Percentiles rank a stretch among this genome's conserved stretches.
phyloP scores from a whole-genome alignment of 2,797 vertebrate species.

The Sebastes alutus region DNA sequence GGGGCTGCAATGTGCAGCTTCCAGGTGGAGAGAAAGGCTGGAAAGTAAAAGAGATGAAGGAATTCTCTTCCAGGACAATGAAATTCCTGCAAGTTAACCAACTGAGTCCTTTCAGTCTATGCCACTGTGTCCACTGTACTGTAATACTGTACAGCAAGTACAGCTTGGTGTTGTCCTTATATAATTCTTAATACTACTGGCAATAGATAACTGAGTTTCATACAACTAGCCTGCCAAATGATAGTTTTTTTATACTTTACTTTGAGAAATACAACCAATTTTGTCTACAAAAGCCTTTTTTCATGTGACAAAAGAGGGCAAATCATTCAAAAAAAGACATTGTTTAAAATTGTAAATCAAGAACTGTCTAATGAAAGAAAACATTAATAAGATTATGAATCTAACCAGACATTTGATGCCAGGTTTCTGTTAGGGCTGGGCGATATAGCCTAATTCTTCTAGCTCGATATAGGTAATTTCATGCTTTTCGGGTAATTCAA shows the following conservation, averaged over 20 bases:
- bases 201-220: not conserved
- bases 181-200: not conserved
- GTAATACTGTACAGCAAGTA: not conserved
- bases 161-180: not conserved
- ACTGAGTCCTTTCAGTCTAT: not conserved
- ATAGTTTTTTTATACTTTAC: not conserved
- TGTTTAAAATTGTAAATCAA: not conserved
- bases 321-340: no score
- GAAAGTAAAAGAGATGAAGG: constrained; percentile 11
- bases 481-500: no score
- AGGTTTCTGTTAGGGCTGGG: not conserved
- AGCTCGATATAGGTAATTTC: no score
- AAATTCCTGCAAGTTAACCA: not conserved
- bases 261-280: not conserved
- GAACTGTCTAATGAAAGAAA: not conserved
- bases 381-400: not conserved
- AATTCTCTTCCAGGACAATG: constrained; percentile 5
- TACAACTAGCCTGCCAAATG: not conserved
- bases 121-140: not conserved
- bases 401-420: not conserved
- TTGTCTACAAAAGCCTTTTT: not conserved
- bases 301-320: not conserved
- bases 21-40: constrained; percentile 24
- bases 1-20: constrained; percentile 14
- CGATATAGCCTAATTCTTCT: no score